Percentiles rank a stretch among this genome's conserved stretches.
Evolutionary conservation across 92 coral and sea anemone genomes (phyloP).

Genomic region (Parazoanthus atlanticus): DNA sequence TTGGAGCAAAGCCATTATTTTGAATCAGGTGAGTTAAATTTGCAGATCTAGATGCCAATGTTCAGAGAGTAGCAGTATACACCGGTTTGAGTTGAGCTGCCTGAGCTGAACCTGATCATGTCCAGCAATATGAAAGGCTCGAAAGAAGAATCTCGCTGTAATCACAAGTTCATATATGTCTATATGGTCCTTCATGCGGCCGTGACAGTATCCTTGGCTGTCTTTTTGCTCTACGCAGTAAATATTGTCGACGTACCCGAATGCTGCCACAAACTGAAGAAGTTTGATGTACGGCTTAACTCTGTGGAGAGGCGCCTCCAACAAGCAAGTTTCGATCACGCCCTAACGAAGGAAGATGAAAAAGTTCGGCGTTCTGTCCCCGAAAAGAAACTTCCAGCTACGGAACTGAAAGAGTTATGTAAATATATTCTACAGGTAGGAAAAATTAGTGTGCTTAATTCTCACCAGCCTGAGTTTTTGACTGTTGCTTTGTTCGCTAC

Average conservation of each 20-base stretch:
- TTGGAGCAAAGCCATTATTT: not conserved
- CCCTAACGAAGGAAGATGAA: not conserved
- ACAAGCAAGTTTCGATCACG: not conserved
- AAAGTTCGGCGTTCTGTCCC: constrained; percentile 17
- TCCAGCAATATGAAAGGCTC: constrained; percentile 1
- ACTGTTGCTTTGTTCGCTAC: too few species aligned
- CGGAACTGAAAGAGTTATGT: not conserved
- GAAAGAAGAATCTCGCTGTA: not conserved
- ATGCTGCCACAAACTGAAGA: constrained; percentile 5
- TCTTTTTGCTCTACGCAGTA: not conserved
- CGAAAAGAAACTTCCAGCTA: not conserved
- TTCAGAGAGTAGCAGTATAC: not conserved
- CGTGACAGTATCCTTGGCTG: not conserved
- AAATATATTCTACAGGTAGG: not conserved
- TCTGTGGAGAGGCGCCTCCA: not conserved
- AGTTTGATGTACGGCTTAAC: not conserved
- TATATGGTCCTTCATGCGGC: not conserved
- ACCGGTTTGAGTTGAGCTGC: not conserved
- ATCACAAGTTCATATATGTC: not conserved
- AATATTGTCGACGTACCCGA: not conserved
- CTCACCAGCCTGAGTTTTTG: too few species aligned
- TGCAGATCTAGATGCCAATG: not conserved
- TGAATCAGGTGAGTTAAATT: not conserved
- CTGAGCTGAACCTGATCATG: not conserved
- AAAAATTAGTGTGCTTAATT: not conserved